Evolutionary conservation across 2,888 invertebrate species (phyloP).

Genomic region (Syrista parreyssii): DNA sequence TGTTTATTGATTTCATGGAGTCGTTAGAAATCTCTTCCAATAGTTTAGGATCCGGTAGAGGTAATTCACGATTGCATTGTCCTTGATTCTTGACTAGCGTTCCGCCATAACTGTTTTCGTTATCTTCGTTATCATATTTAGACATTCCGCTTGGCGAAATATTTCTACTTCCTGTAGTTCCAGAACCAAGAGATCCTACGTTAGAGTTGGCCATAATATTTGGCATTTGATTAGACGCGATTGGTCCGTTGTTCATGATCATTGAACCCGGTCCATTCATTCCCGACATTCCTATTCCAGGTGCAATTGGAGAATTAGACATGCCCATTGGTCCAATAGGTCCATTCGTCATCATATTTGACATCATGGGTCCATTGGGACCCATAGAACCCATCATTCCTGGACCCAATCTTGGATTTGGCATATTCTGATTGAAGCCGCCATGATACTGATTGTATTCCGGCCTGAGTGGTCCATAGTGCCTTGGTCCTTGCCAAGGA

Average conservation of each 20-base stretch:
- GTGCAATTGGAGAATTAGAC: slow-evolving; percentile 29
- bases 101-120: slow-evolving; percentile 30
- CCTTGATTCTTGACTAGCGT: slow-evolving; percentile 24
- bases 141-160: slow-evolving; percentile 41
- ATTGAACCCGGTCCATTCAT: slow-evolving; percentile 44
- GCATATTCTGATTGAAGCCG: slow-evolving; percentile 49
- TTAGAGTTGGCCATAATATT: slow-evolving; percentile 13
- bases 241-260: slow-evolving; percentile 30
- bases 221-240: slow-evolving; percentile 18
- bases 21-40: slow-evolving; percentile 74
- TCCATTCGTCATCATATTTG: slow-evolving; percentile 44
- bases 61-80: slow-evolving; percentile 57
- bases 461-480: slow-evolving; percentile 58
- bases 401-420: slow-evolving; percentile 49
- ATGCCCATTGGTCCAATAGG: slow-evolving; percentile 48
- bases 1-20: slow-evolving; percentile 82
- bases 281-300: slow-evolving; percentile 33
- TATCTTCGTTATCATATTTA: slow-evolving; percentile 47
- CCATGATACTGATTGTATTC: slow-evolving; percentile 44
- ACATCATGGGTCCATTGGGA: slow-evolving; percentile 45
- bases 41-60: slow-evolving; percentile 63
- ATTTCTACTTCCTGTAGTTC: slow-evolving; percentile 29
- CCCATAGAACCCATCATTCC: slow-evolving; percentile 50
- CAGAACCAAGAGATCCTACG: slow-evolving; percentile 29
- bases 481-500: slow-evolving; percentile 61